phyloP scores from a whole-genome alignment of 2,797 vertebrate genomes.

The Onychomys arenicola region DNA sequence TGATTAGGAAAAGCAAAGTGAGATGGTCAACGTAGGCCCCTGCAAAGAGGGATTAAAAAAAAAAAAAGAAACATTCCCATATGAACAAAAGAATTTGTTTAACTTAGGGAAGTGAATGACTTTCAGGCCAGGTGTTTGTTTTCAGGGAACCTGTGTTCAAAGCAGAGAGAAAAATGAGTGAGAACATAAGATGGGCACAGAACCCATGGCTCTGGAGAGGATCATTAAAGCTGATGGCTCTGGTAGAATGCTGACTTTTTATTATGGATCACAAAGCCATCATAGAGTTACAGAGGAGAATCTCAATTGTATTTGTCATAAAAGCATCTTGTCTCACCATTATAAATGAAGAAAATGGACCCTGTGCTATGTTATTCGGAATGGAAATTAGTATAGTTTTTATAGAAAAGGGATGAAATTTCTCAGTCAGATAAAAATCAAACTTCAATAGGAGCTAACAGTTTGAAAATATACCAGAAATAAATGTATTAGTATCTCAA shows the following conservation, averaged over 20 bases:
- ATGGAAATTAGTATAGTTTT: neutral
- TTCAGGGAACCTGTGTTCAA: neutral
- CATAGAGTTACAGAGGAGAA: neutral
- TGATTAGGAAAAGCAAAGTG: neutral
- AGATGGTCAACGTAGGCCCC: neutral
- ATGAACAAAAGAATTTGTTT: neutral
- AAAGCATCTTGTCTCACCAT: neutral
- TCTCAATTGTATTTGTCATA: neutral
- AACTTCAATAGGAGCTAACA: no score
- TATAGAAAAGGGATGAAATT: neutral
- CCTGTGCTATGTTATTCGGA: neutral
- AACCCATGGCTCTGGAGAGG: neutral
- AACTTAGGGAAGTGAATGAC: neutral
- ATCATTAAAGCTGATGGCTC: neutral
- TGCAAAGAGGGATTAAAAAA: neutral
- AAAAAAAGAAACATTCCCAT: no score
- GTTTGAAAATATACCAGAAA: neutral
- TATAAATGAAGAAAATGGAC: neutral
- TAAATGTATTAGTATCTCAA: neutral
- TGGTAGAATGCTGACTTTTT: neutral
- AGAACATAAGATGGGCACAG: neutral
- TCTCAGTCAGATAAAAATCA: neutral
- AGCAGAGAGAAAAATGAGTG: neutral
- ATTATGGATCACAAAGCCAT: neutral
- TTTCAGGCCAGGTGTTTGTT: neutral